Conservation (phyloP, 2,888 invertebrate species). For the Hyalella azteca region DNA sequence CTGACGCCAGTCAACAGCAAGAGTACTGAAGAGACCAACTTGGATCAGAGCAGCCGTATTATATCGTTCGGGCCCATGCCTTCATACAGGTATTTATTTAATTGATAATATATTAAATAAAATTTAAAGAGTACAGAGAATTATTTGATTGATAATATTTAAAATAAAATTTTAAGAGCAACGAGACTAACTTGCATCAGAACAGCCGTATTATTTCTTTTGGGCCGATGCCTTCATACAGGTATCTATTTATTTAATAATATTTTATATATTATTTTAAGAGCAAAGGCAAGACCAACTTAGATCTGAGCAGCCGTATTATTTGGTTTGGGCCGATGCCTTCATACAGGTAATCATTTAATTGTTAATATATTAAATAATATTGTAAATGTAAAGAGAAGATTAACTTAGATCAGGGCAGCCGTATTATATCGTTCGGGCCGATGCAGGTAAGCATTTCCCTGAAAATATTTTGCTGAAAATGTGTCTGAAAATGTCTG, state of each 20-base stretch:
- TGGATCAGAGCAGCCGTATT: conserved; percentile 74
- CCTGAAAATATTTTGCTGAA: no score
- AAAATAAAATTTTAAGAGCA: no score
- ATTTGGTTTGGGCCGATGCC: no score
- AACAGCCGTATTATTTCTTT: conserved; percentile 82
- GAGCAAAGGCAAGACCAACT: no score
- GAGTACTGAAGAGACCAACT: conserved; percentile 55
- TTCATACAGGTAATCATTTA: no score
- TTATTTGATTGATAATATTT: neutral
- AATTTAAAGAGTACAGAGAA: no score
- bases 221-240: conserved; percentile 71
- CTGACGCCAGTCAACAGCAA: conserved; percentile 55
- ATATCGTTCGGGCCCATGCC: conserved; percentile 77
- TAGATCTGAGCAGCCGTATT: no score
- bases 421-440: conserved; percentile 82
- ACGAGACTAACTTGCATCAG: conserved; percentile 61
- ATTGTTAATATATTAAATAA: no score
- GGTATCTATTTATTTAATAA: no score
- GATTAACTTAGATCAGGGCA: conserved; percentile 66
- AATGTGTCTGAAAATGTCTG: no score
- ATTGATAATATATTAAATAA: no score
- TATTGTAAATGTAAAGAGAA: conserved; percentile 54
- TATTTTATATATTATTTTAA: no score
- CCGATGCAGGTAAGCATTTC: conserved; percentile 67
- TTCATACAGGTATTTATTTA: conserved; percentile 62